These are phyloP conservation scores for Diglossa cyanea DNA, from an alignment of 2,797 vertebrate genomes.

Conservation along the genomic window DNA sequence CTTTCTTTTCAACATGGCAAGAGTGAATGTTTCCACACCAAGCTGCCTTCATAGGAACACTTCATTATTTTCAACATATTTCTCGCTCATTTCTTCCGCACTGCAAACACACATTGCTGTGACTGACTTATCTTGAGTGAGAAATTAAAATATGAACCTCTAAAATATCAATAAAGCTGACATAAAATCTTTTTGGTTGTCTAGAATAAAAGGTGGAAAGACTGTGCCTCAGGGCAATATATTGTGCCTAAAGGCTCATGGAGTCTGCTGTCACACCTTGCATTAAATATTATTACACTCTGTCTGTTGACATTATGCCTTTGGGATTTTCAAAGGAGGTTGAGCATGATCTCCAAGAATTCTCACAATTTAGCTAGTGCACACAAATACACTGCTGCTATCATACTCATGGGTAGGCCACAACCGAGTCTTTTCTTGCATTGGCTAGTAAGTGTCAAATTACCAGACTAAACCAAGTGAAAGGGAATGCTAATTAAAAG, in stretches of 20 bases:
- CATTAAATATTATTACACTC: slow-evolving; percentile 48
- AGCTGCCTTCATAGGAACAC: background rate
- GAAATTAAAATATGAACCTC: slow-evolving; percentile 64
- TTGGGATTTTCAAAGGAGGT: slow-evolving; percentile 59
- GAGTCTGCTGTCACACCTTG: slow-evolving; percentile 55
- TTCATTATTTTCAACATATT: background rate
- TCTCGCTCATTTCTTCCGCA: background rate
- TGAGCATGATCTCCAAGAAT: slow-evolving; percentile 46
- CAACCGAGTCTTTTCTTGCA: slow-evolving; percentile 26
- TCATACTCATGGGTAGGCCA: background rate
- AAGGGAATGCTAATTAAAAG: slow-evolving; percentile 76
- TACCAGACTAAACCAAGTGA: slow-evolving; percentile 61
- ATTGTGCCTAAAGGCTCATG: slow-evolving; percentile 44
- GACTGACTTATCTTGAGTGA: background rate
- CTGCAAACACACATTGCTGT: background rate
- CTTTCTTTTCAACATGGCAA: background rate
- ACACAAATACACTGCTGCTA: background rate
- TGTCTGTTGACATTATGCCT: slow-evolving; percentile 44
- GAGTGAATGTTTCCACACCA: background rate
- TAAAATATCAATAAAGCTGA: slow-evolving; percentile 62
- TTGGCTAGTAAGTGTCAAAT: slow-evolving; percentile 63
- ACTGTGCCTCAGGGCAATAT: slow-evolving; percentile 51
- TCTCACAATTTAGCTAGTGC: slow-evolving; percentile 28
- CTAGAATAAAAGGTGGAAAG: slow-evolving; percentile 48
- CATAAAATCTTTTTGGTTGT: slow-evolving; percentile 51